Evolutionary conservation across 2,113 vertebrate species (phyloP).

Genomic region (Hippolais icterina): DNA sequence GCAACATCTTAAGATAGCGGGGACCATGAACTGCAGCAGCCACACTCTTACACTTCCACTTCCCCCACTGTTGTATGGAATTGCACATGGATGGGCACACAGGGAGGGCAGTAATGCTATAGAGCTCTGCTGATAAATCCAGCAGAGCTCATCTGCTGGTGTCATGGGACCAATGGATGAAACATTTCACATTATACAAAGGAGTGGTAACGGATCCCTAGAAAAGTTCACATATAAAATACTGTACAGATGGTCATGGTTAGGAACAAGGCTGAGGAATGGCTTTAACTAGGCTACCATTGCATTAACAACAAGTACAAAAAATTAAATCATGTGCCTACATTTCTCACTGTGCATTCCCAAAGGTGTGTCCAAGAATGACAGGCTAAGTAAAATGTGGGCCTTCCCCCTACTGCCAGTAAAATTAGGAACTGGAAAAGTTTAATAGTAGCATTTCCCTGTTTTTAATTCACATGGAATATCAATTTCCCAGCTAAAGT

Average conservation of each 20-base stretch:
- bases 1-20: neutral
- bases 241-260: conserved; percentile 12
- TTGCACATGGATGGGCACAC: neutral
- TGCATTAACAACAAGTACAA: neutral
- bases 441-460: neutral
- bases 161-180: neutral
- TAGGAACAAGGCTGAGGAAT: neutral
- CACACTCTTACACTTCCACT: neutral
- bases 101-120: neutral
- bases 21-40: neutral
- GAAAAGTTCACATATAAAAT: conserved; percentile 53
- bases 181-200: neutral
- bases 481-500: conserved; percentile 28
- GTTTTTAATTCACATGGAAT: neutral
- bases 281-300: neutral
- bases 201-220: neutral
- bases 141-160: conserved; percentile 36
- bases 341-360: conserved; percentile 1
- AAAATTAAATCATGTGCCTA: neutral
- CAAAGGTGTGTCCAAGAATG: neutral
- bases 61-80: neutral
- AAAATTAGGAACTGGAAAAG: conserved; percentile 18
- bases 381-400: neutral
- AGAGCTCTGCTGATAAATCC: neutral
- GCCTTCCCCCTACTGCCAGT: neutral